Conservation (phyloP, 2,888 invertebrate species). For the Allolobophora icterica region DNA sequence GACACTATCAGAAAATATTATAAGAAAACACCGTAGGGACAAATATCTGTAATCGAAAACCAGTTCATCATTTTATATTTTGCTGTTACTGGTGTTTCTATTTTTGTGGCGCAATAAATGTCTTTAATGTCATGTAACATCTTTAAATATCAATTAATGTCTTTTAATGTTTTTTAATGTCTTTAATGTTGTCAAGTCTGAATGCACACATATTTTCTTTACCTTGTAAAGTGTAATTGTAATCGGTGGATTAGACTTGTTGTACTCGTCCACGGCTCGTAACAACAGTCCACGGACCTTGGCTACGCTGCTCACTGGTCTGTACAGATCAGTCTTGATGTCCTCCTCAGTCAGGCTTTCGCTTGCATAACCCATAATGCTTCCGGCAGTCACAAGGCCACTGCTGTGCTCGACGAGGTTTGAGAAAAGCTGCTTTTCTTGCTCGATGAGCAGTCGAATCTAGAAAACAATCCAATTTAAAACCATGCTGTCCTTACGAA, state of each 20-base stretch:
- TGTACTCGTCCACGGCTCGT: conserved; percentile 63
- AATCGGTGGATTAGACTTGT: conserved; percentile 63
- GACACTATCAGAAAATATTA: too few species aligned
- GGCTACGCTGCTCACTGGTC: conserved; percentile 48
- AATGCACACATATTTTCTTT: not conserved
- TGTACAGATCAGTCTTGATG: conserved; percentile 59
- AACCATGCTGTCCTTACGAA: too few species aligned
- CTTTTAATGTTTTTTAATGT: too few species aligned
- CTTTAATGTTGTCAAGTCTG: too few species aligned
- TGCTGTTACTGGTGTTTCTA: too few species aligned
- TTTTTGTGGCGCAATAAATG: too few species aligned
- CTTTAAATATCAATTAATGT: too few species aligned
- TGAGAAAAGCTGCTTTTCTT: conserved; percentile 59
- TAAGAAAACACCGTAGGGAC: too few species aligned
- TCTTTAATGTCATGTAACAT: too few species aligned
- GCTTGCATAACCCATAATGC: conserved; percentile 49
- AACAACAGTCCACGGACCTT: conserved; percentile 51
- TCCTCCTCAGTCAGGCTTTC: conserved; percentile 56
- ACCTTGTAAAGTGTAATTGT: conserved; percentile 62
- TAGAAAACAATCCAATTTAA: not conserved
- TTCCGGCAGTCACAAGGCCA: conserved; percentile 62
- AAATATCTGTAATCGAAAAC: too few species aligned
- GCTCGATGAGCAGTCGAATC: conserved; percentile 51
- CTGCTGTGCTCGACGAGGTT: conserved; percentile 63
- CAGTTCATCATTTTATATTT: too few species aligned